Evolutionary conservation across 1,140 invertebrate genomes (phyloP).

Genomic region (Euglossa dilemma): DNA sequence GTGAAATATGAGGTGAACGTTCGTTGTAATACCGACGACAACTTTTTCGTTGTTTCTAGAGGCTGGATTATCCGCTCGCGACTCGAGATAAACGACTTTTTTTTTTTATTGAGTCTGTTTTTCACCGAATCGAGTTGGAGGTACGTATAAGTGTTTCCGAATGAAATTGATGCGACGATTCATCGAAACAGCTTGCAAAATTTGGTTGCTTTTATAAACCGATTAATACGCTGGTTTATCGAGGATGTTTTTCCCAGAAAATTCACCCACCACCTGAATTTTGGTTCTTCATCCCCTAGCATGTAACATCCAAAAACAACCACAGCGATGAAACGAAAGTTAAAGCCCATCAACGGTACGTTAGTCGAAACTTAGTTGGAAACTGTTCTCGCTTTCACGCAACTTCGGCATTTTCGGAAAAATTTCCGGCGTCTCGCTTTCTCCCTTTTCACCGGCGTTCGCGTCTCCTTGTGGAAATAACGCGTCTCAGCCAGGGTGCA

Average conservation of each 20-base stretch:
- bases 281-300: no score
- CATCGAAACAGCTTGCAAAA: no score
- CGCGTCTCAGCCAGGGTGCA: conserved; percentile 42
- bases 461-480: conserved; percentile 32
- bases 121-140: neutral
- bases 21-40: neutral
- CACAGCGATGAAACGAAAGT: neutral
- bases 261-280: no score
- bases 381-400: neutral
- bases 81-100: neutral
- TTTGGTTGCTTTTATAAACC: no score
- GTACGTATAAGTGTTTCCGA: neutral
- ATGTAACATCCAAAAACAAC: neutral
- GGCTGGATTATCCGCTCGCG: neutral
- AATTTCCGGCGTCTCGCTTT: neutral
- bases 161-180: neutral
- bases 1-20: neutral
- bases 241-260: no score
- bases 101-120: neutral
- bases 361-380: neutral
- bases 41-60: neutral
- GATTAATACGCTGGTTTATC: no score
- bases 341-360: neutral
- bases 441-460: neutral
- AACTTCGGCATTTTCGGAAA: neutral